A percentile compares a stretch with the other conserved stretches of the same genome.
Conservation (phyloP, 2,113 vertebrate genomes). For the Sarotherodon lohbergeri region DNA sequence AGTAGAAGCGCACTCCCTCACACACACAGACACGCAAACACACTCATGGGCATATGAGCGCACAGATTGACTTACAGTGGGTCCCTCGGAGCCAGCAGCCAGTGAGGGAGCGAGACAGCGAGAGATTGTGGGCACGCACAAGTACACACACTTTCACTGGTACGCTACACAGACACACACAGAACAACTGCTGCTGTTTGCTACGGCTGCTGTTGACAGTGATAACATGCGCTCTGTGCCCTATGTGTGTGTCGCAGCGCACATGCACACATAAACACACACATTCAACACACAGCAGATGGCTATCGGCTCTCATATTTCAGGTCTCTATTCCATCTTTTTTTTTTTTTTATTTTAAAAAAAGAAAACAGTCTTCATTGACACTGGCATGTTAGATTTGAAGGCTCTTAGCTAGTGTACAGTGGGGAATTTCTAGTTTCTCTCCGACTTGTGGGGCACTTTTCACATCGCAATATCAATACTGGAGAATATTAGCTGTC, state of each 20-base stretch:
- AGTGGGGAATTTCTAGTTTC: slow-evolving; percentile 75
- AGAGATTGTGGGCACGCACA: slow-evolving; percentile 22
- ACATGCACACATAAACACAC: background rate
- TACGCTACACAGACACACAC: slow-evolving; percentile 24
- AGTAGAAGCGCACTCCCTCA: slow-evolving; percentile 1
- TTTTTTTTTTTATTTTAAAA: background rate
- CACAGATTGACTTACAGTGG: slow-evolving; percentile 63
- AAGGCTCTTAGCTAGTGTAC: slow-evolving; percentile 60
- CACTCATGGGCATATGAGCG: slow-evolving; percentile 13
- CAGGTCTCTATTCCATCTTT: slow-evolving; percentile 16
- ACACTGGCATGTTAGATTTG: slow-evolving; percentile 68
- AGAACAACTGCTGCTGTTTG: slow-evolving; percentile 53
- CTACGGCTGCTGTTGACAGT: slow-evolving; percentile 63
- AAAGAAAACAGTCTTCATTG: slow-evolving; percentile 54
- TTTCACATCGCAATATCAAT: slow-evolving; percentile 72
- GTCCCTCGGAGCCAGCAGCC: slow-evolving; percentile 40
- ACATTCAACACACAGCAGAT: slow-evolving; percentile 28
- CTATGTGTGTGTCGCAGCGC: slow-evolving; percentile 7
- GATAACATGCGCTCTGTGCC: slow-evolving; percentile 64
- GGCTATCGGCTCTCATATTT: slow-evolving; percentile 44
- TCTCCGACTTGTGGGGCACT: slow-evolving; percentile 68
- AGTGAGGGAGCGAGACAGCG: background rate
- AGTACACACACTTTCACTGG: slow-evolving; percentile 36
- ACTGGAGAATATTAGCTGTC: slow-evolving; percentile 51
- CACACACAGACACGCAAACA: background rate